phyloP scores from a whole-genome alignment of 2,888 invertebrate genomes.

The Tipula vernalis region DNA sequence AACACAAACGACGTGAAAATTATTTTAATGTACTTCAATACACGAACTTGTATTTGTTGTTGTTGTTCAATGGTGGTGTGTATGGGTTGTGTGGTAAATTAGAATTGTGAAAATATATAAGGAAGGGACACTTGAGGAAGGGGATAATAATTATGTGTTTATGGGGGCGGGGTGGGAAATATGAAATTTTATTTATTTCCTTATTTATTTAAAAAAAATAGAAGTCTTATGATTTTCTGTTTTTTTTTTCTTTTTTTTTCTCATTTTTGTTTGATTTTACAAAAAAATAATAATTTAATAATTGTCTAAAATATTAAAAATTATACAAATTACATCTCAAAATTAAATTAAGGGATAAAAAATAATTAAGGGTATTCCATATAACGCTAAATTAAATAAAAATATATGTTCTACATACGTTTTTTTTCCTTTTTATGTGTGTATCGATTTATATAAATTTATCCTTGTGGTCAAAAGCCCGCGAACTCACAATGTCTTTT shows the following conservation, averaged over 20 bases:
- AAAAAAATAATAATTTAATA: conserved; percentile 10
- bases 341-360: background rate
- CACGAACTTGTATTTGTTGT: background rate
- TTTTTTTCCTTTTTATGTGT: background rate
- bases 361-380: background rate
- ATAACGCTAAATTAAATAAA: background rate
- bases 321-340: background rate
- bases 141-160: background rate
- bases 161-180: background rate
- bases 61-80: background rate
- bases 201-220: background rate
- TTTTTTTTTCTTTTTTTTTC: background rate
- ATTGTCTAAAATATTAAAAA: conserved; percentile 9
- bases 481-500: background rate
- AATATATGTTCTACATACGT: background rate
- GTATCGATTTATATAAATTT: background rate
- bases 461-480: background rate
- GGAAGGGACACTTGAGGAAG: background rate
- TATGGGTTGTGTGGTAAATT: too few species aligned
- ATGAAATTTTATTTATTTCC: background rate
- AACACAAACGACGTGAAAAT: conserved; percentile 7
- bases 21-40: background rate
- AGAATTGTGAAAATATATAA: background rate
- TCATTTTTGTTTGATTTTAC: background rate
- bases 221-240: conserved; percentile 7